Percentiles rank a stretch among this genome's conserved stretches.
phyloP scores from a whole-genome alignment of 2,888 invertebrate genomes.

The Scaptomyza tumidula region DNA sequence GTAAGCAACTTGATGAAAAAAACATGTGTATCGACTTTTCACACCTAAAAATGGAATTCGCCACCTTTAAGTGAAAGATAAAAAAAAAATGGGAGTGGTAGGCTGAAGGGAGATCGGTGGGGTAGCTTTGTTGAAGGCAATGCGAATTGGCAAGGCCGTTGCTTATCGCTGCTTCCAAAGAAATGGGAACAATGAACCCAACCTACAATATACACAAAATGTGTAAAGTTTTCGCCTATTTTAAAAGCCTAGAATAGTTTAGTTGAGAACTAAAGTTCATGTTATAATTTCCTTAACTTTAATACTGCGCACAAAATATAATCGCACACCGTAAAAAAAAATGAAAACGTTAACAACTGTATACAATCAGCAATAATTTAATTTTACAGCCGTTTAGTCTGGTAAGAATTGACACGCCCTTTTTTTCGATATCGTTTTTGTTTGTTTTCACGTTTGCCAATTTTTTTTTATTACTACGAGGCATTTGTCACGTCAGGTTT shows the following conservation, averaged over 20 bases:
- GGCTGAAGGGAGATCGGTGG: background rate
- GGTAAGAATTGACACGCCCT: constrained; percentile 43
- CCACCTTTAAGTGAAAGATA: constrained; percentile 42
- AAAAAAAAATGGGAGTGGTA: constrained; percentile 34
- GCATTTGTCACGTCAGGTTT: constrained; percentile 50
- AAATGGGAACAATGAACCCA: constrained; percentile 52
- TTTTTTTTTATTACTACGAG: constrained; percentile 36
- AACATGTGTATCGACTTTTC: constrained; percentile 69
- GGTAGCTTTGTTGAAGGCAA: constrained; percentile 28
- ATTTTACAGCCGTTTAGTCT: constrained; percentile 73
- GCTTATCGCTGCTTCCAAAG: constrained; percentile 53
- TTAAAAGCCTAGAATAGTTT: too few relatives aligned
- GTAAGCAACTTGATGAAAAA: constrained; percentile 15
- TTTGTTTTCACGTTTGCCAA: constrained; percentile 7
- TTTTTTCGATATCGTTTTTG: background rate
- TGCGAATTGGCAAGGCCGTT: constrained; percentile 75
- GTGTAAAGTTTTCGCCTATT: constrained; percentile 17
- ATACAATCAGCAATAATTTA: constrained; percentile 65
- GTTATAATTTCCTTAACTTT: background rate
- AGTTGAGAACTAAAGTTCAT: too few relatives aligned
- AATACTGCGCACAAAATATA: constrained; percentile 20
- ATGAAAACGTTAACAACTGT: constrained; percentile 25
- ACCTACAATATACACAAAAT: background rate
- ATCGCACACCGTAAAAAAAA: constrained; percentile 19
- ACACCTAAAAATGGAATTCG: constrained; percentile 64